Percentiles rank a stretch among this genome's conserved stretches.
Conservation (phyloP, 2,113 vertebrate genomes). For the Equus przewalskii region DNA sequence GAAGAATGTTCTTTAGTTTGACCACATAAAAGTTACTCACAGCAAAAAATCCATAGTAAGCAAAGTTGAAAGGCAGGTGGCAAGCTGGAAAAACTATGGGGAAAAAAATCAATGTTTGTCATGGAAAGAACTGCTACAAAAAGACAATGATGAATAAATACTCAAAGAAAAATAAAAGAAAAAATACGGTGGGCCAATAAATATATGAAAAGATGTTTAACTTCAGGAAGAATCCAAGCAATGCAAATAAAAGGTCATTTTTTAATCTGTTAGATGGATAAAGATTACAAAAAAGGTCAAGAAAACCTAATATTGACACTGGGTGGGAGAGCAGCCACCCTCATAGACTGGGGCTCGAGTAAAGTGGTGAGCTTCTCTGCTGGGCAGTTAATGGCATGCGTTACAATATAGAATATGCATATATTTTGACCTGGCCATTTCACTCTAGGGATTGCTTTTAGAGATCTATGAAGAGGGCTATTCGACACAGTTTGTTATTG, state of each 20-base stretch:
- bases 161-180: background rate
- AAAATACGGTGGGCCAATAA: background rate
- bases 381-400: background rate
- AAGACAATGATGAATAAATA: background rate
- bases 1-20: slow-evolving; percentile 16
- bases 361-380: background rate
- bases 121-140: background rate
- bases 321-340: background rate
- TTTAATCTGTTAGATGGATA: slow-evolving; percentile 23
- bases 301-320: slow-evolving; percentile 49
- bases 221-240: slow-evolving; percentile 49
- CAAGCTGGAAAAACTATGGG: background rate
- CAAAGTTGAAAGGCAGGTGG: background rate
- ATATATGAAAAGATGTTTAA: slow-evolving; percentile 41
- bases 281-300: slow-evolving; percentile 44
- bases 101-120: background rate
- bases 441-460: background rate
- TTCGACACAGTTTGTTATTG: background rate
- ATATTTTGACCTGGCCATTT: slow-evolving; percentile 24
- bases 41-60: background rate
- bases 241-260: slow-evolving; percentile 64
- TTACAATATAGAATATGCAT: background rate
- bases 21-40: background rate
- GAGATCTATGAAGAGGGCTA: background rate
- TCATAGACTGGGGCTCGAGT: background rate